Evolutionary conservation across 2,888 invertebrate genomes (phyloP).

Genomic region (Masnerella sp.): DNA sequence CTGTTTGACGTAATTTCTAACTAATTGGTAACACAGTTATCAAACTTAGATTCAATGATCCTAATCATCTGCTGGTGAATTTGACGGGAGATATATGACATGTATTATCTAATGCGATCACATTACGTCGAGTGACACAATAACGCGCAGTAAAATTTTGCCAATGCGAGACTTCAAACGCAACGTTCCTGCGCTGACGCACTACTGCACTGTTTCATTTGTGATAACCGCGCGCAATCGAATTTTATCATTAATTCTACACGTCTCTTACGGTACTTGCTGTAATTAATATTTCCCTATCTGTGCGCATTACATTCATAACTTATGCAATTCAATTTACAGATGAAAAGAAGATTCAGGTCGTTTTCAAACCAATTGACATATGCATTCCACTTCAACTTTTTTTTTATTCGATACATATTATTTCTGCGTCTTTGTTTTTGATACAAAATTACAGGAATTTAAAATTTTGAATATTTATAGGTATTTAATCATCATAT

Average conservation of each 20-base stretch:
- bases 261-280: conserved; percentile 9
- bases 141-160: conserved; percentile 30
- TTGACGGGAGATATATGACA: conserved; percentile 19
- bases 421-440: too few relatives aligned
- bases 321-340: background rate
- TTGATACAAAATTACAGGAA: too few relatives aligned
- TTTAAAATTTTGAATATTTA: too few relatives aligned
- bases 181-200: conserved; percentile 21
- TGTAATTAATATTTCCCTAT: conserved; percentile 18
- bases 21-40: conserved; percentile 9
- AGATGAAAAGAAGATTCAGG: too few relatives aligned
- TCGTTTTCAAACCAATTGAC: too few relatives aligned
- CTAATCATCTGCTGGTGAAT: conserved; percentile 17
- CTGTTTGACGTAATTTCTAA: too few relatives aligned
- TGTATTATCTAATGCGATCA: conserved; percentile 38
- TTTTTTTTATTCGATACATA: too few relatives aligned
- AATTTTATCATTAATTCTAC: conserved; percentile 23
- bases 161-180: conserved; percentile 33
- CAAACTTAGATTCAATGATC: conserved; percentile 9
- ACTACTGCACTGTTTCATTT: conserved; percentile 29
- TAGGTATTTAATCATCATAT: too few relatives aligned
- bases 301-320: background rate
- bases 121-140: conserved; percentile 20
- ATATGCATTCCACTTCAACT: too few relatives aligned
- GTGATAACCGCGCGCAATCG: conserved; percentile 10